These are phyloP conservation scores for Yoshiicerus persimilis DNA, from an alignment of 1,140 invertebrate species.

Conservation along the genomic window DNA sequence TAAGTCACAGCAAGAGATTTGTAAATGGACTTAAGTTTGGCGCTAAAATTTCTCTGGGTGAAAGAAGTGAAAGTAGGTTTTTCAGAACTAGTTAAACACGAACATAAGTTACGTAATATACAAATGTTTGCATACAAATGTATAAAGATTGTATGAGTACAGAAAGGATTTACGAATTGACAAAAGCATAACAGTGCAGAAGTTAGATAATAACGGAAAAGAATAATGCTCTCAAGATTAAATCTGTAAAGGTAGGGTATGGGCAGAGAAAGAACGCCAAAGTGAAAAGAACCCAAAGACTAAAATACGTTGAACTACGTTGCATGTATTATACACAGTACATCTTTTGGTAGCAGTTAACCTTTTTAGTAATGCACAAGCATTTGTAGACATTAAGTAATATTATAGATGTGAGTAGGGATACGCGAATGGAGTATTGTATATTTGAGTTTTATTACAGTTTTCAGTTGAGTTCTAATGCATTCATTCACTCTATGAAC, in stretches of 20 bases:
- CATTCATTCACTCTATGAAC: neutral
- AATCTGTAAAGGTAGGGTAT: neutral
- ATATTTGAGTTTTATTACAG: conserved; percentile 10
- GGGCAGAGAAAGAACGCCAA: neutral
- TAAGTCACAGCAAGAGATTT: neutral
- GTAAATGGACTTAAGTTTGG: neutral
- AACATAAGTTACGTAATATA: neutral
- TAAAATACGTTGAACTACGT: neutral
- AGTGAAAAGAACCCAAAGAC: neutral
- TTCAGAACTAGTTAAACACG: neutral
- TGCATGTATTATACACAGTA: no score
- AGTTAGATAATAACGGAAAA: neutral
- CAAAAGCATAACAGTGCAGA: neutral
- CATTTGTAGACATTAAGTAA: neutral
- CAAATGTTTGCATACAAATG: neutral
- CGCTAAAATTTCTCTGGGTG: neutral
- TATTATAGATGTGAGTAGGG: neutral
- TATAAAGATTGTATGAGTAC: neutral
- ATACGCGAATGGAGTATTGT: neutral
- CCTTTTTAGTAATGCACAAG: no score
- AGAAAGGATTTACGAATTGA: neutral
- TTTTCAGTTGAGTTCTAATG: neutral
- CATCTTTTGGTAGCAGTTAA: neutral
- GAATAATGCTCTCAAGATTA: neutral
- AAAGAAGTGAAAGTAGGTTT: neutral